Evolutionary conservation across 2,113 vertebrate genomes (phyloP).

Genomic region (Egretta garzetta): DNA sequence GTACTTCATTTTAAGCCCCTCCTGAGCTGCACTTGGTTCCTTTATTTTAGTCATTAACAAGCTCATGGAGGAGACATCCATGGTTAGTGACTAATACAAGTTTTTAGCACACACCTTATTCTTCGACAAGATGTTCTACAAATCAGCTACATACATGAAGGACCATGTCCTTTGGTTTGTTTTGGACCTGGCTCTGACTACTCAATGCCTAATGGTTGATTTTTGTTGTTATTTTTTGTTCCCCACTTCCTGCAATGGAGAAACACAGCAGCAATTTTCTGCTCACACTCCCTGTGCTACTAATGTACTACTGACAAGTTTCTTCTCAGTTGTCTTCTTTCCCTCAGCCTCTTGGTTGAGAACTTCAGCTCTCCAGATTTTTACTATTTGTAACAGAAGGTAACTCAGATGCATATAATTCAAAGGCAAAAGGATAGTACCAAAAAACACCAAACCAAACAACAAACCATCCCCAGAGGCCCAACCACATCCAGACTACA

Average conservation of each 20-base stretch:
- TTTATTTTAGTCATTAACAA: background rate
- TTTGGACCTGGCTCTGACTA: background rate
- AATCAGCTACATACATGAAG: background rate
- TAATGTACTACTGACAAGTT: background rate
- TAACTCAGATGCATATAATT: background rate
- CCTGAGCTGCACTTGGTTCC: background rate
- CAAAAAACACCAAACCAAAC: background rate
- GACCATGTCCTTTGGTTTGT: background rate
- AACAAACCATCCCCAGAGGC: background rate
- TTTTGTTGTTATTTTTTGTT: background rate
- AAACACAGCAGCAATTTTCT: background rate
- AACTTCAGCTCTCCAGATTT: background rate
- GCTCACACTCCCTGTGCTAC: background rate
- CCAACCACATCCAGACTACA: background rate
- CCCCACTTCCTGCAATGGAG: background rate
- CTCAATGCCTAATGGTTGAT: background rate
- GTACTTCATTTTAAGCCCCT: background rate
- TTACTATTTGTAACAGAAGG: background rate
- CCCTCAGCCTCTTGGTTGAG: background rate
- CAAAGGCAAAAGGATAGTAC: background rate
- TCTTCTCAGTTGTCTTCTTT: background rate
- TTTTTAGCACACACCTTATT: background rate
- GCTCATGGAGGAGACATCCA: background rate
- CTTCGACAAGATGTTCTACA: background rate
- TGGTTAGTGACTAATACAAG: accelerated